Percentiles rank a stretch among this genome's conserved stretches.
These are phyloP conservation scores for Zaprionus gabonicus DNA, from an alignment of 1,140 invertebrate species.

Conservation along the genomic window DNA sequence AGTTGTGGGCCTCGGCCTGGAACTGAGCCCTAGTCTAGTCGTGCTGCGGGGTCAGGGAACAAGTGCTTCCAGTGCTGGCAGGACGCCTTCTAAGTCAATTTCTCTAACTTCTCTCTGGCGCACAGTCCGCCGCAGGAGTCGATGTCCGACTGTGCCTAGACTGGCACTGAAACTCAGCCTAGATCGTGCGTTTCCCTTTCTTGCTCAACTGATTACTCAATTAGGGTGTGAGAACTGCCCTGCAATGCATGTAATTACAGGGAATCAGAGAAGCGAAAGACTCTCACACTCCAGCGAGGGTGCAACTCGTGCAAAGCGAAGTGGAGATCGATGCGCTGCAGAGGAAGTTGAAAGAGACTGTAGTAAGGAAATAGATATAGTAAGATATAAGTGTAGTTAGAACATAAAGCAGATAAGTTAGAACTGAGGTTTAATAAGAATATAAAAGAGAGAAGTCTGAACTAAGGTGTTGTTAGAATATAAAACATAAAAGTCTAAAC, in stretches of 20 bases:
- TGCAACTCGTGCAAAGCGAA: constrained; percentile 5
- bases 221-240: constrained; percentile 58
- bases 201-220: constrained; percentile 61
- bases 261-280: constrained; percentile 43
- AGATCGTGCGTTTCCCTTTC: constrained; percentile 6
- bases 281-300: constrained; percentile 20
- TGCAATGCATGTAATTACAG: constrained; percentile 54
- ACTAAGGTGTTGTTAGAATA: too few relatives aligned
- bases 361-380: too few relatives aligned
- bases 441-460: too few relatives aligned
- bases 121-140: constrained; percentile 38
- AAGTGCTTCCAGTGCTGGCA: constrained; percentile 54
- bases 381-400: too few relatives aligned
- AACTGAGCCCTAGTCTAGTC: not conserved
- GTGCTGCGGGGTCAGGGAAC: constrained; percentile 26
- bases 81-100: constrained; percentile 40
- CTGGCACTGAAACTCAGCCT: not conserved
- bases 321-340: not conserved
- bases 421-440: too few relatives aligned
- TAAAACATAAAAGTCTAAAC: too few relatives aligned
- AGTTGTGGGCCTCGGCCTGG: constrained; percentile 59
- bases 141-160: constrained; percentile 18
- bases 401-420: too few relatives aligned
- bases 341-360: not conserved
- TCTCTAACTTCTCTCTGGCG: constrained; percentile 22